These are phyloP conservation scores for Pocillopora grandis DNA, from an alignment of 92 coral and sea anemone genomes.

Conservation along the genomic window DNA sequence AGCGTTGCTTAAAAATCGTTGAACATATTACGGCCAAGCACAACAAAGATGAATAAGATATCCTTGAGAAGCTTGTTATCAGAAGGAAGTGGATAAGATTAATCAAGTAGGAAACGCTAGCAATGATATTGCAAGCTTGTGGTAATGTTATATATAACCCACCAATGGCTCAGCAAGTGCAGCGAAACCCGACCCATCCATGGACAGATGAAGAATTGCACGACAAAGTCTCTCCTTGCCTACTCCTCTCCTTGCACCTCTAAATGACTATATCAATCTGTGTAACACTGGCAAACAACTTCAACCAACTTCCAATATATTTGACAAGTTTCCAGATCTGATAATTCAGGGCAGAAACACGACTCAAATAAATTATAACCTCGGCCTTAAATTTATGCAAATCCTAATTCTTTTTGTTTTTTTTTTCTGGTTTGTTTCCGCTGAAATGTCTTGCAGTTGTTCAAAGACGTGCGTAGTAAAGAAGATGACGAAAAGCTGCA, in stretches of 20 bases:
- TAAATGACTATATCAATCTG: neutral
- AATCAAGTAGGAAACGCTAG: neutral
- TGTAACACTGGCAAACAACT: constrained; percentile 5
- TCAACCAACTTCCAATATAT: neutral
- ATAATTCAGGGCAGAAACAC: neutral
- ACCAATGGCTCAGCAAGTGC: too few species aligned
- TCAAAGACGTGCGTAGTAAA: too few species aligned
- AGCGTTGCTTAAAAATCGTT: neutral
- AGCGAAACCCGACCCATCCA: neutral
- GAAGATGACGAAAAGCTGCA: too few species aligned
- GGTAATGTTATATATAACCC: too few species aligned
- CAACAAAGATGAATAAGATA: neutral
- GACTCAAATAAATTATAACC: too few species aligned
- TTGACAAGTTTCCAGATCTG: neutral
- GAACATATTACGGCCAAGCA: neutral
- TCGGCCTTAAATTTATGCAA: too few species aligned
- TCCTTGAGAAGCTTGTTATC: neutral
- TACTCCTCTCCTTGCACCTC: neutral
- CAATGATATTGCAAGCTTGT: too few species aligned
- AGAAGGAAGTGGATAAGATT: neutral
- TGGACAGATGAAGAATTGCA: neutral
- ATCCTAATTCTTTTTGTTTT: too few species aligned
- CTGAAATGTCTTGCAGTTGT: too few species aligned
- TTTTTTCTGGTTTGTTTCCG: too few species aligned
- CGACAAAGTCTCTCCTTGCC: neutral